These are phyloP conservation scores for Bucorvus abyssinicus DNA, from an alignment of 2,797 vertebrate species.

Conservation along the genomic window DNA sequence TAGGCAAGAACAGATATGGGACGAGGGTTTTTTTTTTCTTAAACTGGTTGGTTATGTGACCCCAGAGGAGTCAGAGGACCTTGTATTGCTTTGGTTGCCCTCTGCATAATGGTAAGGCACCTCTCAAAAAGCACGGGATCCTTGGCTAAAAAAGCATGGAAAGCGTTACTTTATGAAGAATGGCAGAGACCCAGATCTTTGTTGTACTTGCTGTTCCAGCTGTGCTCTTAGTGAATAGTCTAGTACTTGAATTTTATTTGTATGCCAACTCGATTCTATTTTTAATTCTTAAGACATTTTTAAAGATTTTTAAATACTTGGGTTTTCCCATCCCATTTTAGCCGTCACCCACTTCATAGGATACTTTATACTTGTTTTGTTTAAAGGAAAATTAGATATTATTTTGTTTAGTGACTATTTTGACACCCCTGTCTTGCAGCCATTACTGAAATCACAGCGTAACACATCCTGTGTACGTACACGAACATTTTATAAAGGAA, in stretches of 20 bases:
- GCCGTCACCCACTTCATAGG: neutral
- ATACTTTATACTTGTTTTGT: neutral
- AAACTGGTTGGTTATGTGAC: neutral
- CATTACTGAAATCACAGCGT: conserved; percentile 18
- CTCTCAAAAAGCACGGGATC: neutral
- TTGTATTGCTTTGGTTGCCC: neutral
- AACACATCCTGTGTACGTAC: neutral
- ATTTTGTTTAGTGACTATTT: conserved; percentile 10
- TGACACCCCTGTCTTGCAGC: neutral
- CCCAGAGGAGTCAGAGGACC: neutral
- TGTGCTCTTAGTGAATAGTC: neutral
- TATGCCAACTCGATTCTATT: neutral
- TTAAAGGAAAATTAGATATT: neutral
- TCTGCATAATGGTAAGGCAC: neutral
- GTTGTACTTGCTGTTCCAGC: neutral
- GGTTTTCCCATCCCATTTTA: neutral
- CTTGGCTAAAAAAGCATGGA: neutral
- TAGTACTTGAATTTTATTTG: neutral
- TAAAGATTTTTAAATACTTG: neutral
- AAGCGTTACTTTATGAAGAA: neutral
- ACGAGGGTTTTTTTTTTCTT: neutral
- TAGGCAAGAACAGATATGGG: neutral
- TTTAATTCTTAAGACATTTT: neutral
- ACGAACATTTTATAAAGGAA: neutral
- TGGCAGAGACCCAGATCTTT: neutral